Percentiles rank a stretch among this genome's conserved stretches.
phyloP scores from a whole-genome alignment of 2,888 invertebrate genomes.

The Geotrupes spiniger region DNA sequence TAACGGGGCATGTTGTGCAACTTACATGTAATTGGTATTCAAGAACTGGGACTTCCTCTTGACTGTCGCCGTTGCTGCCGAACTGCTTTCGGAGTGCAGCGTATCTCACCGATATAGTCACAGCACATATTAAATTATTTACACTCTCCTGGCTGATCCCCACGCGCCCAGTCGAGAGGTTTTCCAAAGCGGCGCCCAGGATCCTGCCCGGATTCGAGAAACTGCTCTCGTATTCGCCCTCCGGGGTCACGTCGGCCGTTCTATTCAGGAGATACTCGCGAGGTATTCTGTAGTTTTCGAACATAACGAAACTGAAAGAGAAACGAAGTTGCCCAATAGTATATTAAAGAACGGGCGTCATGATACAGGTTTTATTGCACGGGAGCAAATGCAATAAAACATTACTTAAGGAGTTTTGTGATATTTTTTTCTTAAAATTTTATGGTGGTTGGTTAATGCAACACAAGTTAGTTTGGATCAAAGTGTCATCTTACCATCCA shows the following conservation, averaged over 20 bases:
- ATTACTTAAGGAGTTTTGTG: no score
- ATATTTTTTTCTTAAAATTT: no score
- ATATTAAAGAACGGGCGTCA: no score
- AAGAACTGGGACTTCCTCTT: conserved; percentile 69
- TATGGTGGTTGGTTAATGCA: no score
- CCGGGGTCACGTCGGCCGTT: conserved; percentile 84
- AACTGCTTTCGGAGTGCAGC: conserved; percentile 79
- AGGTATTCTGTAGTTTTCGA: conserved; percentile 84
- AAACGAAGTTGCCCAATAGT: no score
- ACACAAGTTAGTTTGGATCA: no score
- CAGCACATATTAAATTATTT: conserved; percentile 67
- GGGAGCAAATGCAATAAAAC: no score
- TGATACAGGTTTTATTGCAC: no score
- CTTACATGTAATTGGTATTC: conserved; percentile 81
- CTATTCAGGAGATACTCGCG: conserved; percentile 80
- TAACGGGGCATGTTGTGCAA: no score
- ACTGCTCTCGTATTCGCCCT: conserved; percentile 86
- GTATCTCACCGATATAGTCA: conserved; percentile 76
- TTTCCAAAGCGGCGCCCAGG: conserved; percentile 81
- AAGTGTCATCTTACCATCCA: no score
- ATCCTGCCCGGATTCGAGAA: conserved; percentile 85
- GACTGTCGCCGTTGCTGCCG: conserved; percentile 50
- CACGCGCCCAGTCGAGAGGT: conserved; percentile 79
- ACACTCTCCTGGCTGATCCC: conserved; percentile 68
- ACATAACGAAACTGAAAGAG: conserved; percentile 72